Base-by-base conservation (phyloP, 2,888 invertebrate genomes). In the Pammene aurita region DNA sequence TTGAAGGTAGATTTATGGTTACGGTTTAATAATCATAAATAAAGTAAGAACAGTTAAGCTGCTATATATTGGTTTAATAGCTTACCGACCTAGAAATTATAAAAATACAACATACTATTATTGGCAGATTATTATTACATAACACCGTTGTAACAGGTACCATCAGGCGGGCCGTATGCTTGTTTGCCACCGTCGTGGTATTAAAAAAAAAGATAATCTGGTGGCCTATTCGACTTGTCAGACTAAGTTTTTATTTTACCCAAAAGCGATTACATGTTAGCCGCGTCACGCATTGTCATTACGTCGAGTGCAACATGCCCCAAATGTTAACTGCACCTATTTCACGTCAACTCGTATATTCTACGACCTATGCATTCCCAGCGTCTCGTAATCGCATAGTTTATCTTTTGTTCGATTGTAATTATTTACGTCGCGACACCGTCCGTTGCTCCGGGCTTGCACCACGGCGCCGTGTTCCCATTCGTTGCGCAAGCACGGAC, bases 371-470 rank as follows among this genome's bases (percentile, higher is more conserved):
- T 65, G 58, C 58, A 65, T 69, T 68, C 54, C 69, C 38, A 35
- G 57, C 35, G 46, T 54, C 60, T 56, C 46, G 58, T 69, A 69
- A 69, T 69, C 69, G 65, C 65, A 42, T 69, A 65, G 69, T 69
- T 65, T 69, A 69, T 69, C 69, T 69, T 69, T 69, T 65, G 69
- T 69, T 69, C 69, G 69, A 69, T 69, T 69, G 69, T 65, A 69
- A 69, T 69, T 69, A 69, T 69, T 69, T 69, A 69, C 46, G 64
- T 44, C 46, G 64, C 69, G 69, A 69, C 69, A 65, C 65, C 73
- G 67, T 72, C 67, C 67, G 71, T 72, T 67, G 73, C 72, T 74
- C 75, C 72, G 72, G 70, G 70, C 67, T 72, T 72, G 73, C 72
- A 67, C 72, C 74, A 71, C 34, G 34, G 34, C 26, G 1, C 5